Evolutionary conservation across 1,140 invertebrate species (phyloP), one percentile per base, ranked within the genome.

Genomic region (Coelopa frigida): DNA sequence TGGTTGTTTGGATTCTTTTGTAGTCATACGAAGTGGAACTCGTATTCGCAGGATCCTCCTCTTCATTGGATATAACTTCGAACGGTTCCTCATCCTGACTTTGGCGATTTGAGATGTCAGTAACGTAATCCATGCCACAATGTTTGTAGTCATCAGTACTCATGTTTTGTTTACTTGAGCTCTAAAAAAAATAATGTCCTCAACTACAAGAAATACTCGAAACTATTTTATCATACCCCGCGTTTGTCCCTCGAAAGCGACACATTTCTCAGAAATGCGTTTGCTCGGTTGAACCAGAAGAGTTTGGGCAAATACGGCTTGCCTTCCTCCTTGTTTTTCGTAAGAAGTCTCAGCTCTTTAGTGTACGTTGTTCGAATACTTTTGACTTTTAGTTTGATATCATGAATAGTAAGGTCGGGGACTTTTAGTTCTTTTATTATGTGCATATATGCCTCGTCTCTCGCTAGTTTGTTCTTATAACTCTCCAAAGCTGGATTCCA

Each of bases 311-410:
- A 54, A 12, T 63, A 64, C 44, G 32, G 14, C 12, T 40, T 23
- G 5, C 60, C 60, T 40, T 44, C 26, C 33, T 63, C 55, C 46
- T 56, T 60, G 21, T 63, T 53, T 6, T 55, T 51, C 53, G 56
- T 56, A 27, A 61, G 31, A n/a, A 57, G 68, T 12, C 61, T 55
- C 23, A 70, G 46, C 53, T 70, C 67, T 47, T 70, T 67, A 21
- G 56, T 58, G 40, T 70, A 70, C 4, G 69, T 67, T 3, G 61
- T 70, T 45, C 67, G 57, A 8, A 70, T 57, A 40, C 62, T 68
- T 44, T 70, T 70, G 26, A 70, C 63, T 54, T 70, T 70, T 1
- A 64, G 50, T 44, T 66, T 67, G 5, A 70, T 61, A 39, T 70
- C 67, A 21, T 56, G 42, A 14, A 60, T 53, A 3, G 58, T 57